A percentile compares a stretch with the other conserved stretches of the same genome.
phyloP scores from a whole-genome alignment of 2,797 vertebrate species.

The Macrochelys suwanniensis region DNA sequence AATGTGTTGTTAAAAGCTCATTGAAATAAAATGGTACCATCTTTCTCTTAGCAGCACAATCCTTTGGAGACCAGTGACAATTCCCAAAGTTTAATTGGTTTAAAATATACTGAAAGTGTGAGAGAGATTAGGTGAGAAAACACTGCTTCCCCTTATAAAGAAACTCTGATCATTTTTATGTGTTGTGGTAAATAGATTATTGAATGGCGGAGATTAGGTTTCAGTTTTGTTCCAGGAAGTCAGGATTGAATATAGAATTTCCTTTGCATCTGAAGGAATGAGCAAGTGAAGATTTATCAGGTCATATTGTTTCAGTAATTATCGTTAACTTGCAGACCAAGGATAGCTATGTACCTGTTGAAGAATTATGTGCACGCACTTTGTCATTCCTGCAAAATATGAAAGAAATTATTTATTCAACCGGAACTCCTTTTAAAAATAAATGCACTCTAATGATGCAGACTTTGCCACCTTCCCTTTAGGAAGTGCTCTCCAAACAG shows the following conservation, averaged over 20 bases:
- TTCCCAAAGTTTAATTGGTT: neutral
- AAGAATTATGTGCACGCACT: constrained; percentile 32
- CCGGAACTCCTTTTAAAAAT: constrained; percentile 22
- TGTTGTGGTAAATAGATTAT: neutral
- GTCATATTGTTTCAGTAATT: neutral
- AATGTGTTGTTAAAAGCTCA: constrained; percentile 15
- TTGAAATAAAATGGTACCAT: constrained; percentile 27
- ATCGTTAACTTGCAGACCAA: neutral
- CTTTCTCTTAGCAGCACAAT: constrained; percentile 17
- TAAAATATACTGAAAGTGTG: constrained; percentile 17
- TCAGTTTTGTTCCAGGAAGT: constrained; percentile 25
- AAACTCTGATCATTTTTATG: neutral
- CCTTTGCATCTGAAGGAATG: constrained; percentile 30
- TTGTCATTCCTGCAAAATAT: constrained; percentile 34
- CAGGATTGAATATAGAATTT: constrained; percentile 27
- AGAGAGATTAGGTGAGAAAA: constrained; percentile 33
- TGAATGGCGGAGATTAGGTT: constrained; percentile 10
- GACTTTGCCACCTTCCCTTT: constrained; percentile 52
- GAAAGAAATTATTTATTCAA: constrained; percentile 45
- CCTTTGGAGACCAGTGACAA: neutral
- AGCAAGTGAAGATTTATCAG: neutral
- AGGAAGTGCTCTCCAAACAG: constrained; percentile 51
- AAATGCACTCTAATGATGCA: neutral
- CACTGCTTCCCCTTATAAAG: neutral
- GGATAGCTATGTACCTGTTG: neutral